phyloP scores from a whole-genome alignment of 2,888 invertebrate genomes.

The Spilarctia lutea region DNA sequence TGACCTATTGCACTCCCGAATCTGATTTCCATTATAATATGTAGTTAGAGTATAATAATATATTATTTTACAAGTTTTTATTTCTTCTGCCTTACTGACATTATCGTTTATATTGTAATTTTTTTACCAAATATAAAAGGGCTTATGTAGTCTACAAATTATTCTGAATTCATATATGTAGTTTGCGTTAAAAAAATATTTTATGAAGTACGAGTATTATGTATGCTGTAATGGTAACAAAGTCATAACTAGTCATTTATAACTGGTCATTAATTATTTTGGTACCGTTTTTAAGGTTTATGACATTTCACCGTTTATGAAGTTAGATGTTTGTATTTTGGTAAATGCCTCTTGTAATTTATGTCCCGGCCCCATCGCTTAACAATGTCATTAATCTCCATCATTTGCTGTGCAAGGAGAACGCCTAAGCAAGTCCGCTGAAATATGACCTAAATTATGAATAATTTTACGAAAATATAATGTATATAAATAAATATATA shows the following conservation, averaged over 20 bases:
- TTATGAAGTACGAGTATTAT: no score
- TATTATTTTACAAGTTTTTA: no score
- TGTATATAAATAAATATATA: neutral
- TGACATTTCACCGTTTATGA: neutral
- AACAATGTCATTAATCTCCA: slow-evolving; percentile 1
- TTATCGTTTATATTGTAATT: no score
- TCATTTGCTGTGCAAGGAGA: neutral
- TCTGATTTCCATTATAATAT: no score
- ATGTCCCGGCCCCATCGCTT: neutral
- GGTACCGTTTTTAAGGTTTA: neutral
- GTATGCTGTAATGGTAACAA: neutral
- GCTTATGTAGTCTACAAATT: no score
- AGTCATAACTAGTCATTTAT: neutral
- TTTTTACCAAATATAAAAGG: no score
- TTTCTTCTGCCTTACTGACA: no score
- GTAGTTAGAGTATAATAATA: no score
- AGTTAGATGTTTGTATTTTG: neutral
- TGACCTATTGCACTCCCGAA: no score
- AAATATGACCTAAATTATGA: neutral
- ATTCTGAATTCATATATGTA: no score
- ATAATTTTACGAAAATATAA: neutral
- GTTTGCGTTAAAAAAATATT: no score
- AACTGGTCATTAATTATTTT: neutral
- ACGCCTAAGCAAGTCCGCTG: neutral
- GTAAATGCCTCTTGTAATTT: neutral